Conservation (phyloP, 2,888 invertebrate species). For the Scrobipalpa atriplicella region DNA sequence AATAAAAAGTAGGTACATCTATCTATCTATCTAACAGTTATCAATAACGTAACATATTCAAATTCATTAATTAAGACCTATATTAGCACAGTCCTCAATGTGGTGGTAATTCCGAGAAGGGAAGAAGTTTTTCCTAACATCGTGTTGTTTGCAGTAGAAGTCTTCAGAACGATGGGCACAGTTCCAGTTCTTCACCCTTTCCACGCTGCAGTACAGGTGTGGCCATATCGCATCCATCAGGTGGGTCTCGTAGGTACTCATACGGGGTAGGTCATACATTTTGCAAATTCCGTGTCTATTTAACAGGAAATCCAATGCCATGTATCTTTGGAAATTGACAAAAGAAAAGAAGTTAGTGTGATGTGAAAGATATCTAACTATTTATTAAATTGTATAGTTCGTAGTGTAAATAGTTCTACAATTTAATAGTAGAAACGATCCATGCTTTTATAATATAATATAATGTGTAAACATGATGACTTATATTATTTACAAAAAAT, state of each 20-base stretch:
- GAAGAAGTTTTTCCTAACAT: background rate
- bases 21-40: too few species aligned
- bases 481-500: too few species aligned
- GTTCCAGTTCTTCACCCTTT: background rate
- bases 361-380: background rate
- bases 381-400: too few species aligned
- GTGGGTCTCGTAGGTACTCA: background rate
- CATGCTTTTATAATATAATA: too few species aligned
- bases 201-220: background rate
- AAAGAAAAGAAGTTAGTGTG: slow-evolving; percentile 5
- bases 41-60: too few species aligned
- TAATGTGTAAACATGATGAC: too few species aligned
- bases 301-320: slow-evolving; percentile 1
- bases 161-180: too few species aligned
- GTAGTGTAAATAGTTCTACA: too few species aligned
- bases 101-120: background rate
- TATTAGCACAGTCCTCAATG: background rate
- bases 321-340: slow-evolving; percentile 4
- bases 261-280: background rate
- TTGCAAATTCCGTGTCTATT: slow-evolving; percentile 1
- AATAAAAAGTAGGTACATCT: too few species aligned
- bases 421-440: too few species aligned
- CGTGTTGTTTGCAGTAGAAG: background rate
- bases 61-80: too few species aligned
- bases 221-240: background rate